Conservation (phyloP, 2,888 invertebrate species). For the Apodemia mormo region DNA sequence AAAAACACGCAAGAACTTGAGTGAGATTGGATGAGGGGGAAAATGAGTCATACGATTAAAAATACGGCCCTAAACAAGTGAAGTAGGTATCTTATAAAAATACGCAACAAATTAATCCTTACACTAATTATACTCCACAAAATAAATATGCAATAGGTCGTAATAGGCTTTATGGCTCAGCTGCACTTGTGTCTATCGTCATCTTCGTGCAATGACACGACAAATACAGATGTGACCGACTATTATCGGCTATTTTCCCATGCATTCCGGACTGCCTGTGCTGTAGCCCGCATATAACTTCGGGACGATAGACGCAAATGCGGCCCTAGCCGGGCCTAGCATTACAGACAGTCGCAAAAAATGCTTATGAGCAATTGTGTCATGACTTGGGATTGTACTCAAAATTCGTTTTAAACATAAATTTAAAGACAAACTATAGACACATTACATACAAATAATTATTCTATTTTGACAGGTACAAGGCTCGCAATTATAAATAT, state of each 20-base stretch:
- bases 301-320: no score
- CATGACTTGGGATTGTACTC: not conserved
- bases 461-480: constrained; percentile 9
- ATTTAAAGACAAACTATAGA: not conserved
- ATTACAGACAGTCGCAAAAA: not conserved
- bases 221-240: no score
- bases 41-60: no score
- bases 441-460: not conserved
- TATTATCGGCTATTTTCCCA: no score
- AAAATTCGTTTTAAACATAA: not conserved
- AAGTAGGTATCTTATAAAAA: not conserved
- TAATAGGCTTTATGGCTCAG: not conserved
- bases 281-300: no score
- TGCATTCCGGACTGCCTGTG: no score
- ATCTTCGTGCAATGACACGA: no score
- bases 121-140: not conserved
- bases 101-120: not conserved
- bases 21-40: no score
- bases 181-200: no score
- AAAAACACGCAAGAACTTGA: no score
- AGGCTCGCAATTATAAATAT: constrained; percentile 7
- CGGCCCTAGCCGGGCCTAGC: no score
- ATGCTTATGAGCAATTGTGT: constrained; percentile 12
- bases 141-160: not conserved
- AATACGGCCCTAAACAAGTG: no score